These are phyloP conservation scores for Solenodon paradoxus DNA, from an alignment of 2,113 vertebrate species.

Conservation along the genomic window DNA sequence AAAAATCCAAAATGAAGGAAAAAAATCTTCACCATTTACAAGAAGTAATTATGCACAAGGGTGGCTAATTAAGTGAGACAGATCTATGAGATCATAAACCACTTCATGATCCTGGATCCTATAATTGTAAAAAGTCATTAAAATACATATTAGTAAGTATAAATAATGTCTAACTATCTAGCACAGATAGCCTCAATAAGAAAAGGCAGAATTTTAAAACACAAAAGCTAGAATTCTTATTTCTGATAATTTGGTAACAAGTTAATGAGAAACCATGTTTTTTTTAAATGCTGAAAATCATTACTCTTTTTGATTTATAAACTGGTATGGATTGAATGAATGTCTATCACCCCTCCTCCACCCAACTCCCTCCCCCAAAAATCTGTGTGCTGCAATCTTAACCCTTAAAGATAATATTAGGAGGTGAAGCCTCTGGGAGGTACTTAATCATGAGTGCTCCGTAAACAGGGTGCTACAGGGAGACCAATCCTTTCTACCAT, in stretches of 20 bases:
- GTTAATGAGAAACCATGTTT: conserved; percentile 3
- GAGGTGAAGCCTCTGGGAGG: neutral
- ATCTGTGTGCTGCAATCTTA: neutral
- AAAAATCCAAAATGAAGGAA: conserved; percentile 42
- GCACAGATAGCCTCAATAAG: neutral
- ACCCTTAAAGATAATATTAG: neutral
- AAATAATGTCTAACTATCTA: conserved; percentile 22
- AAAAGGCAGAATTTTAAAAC: conserved; percentile 14
- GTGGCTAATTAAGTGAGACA: conserved; percentile 19
- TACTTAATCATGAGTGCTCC: neutral
- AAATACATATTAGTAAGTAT: neutral
- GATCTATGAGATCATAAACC: conserved; percentile 46
- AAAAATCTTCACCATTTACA: conserved; percentile 33
- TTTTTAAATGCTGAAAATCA: conserved; percentile 16
- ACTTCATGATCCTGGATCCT: conserved; percentile 18
- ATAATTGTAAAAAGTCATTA: conserved; percentile 35
- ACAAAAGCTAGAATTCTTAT: neutral
- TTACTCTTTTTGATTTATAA: conserved; percentile 11
- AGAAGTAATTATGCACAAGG: conserved; percentile 31
- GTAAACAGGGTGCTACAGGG: too few relatives aligned
- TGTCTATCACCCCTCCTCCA: neutral
- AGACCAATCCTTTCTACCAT: neutral
- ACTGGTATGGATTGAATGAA: neutral
- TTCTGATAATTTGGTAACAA: conserved; percentile 23
- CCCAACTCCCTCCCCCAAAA: neutral